These are phyloP conservation scores for Lasioglossum calceatum DNA, from an alignment of 2,888 invertebrate genomes.

Conservation along the genomic window DNA sequence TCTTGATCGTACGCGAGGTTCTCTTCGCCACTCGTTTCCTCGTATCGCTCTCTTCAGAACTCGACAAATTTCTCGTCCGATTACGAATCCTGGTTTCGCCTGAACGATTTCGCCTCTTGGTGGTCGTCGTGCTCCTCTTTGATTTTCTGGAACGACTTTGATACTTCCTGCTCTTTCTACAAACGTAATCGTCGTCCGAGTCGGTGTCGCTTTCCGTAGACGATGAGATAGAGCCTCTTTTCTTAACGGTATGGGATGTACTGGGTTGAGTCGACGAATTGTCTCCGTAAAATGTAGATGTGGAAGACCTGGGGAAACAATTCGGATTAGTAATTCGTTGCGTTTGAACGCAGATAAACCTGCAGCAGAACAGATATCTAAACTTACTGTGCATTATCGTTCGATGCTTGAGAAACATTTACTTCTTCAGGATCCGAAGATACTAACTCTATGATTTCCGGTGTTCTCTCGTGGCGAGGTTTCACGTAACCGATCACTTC, in stretches of 20 bases:
- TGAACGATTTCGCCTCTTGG: conserved; percentile 61
- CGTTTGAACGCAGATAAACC: neutral
- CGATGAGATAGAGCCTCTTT: conserved; percentile 33
- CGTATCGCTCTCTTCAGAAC: conserved; percentile 63
- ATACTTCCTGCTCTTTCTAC: conserved; percentile 48
- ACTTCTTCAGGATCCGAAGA: conserved; percentile 84
- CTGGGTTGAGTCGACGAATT: conserved; percentile 50
- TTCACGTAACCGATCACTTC: conserved; percentile 89
- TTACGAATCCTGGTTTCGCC: conserved; percentile 43
- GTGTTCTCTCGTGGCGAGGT: conserved; percentile 88
- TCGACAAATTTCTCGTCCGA: conserved; percentile 55
- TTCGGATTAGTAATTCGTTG: neutral
- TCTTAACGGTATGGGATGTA: conserved; percentile 58
- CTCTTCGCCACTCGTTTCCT: conserved; percentile 48
- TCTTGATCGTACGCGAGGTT: conserved; percentile 48
- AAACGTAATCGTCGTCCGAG: conserved; percentile 70
- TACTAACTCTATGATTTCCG: conserved; percentile 87
- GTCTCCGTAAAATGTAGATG: conserved; percentile 30
- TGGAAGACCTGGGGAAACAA: conserved; percentile 37
- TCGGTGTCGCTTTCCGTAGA: conserved; percentile 57
- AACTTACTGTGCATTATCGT: conserved; percentile 56
- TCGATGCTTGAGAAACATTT: conserved; percentile 40
- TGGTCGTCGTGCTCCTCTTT: conserved; percentile 38
- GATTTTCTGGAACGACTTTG: conserved; percentile 55
- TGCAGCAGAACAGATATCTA: neutral